Base-by-base conservation (phyloP, 2,113 vertebrate species). In the Sula dactylatra region DNA sequence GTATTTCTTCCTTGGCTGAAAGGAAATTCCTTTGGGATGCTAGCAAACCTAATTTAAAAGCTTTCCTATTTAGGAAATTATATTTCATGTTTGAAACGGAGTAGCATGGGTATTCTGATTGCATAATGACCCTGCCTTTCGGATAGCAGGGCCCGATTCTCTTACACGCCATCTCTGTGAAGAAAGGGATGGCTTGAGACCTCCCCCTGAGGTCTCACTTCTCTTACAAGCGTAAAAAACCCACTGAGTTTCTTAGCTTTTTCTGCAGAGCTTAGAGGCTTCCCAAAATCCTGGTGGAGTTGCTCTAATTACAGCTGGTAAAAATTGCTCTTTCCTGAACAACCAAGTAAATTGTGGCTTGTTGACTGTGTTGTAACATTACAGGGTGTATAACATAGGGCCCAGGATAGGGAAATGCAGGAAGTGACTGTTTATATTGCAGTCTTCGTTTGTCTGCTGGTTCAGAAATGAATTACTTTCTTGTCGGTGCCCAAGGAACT, bases 371-470 rank as follows among this genome's bases (percentile, higher is more conserved):
- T 94, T 80, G 78, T 59, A 93, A 87, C 59, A 34, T 65, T 73
- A 56, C 27, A 69, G 96, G 87, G 96, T 62, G 87, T 96, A 87
- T 96, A 85, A 64, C 8, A 40, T 90, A 90, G 44, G 58, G 74
- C 58, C 42, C 40, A 72, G 62, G 74, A 94, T 8, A 90, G 78
- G 87, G 82, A 95, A 85, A 56, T 69, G 90, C 84, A 80, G 96
- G 96, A 97, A 97, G 89, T 47, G n/a, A 87, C 34, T 96, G 94
- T 96, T 97, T 95, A n/a, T 93, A 52, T 74, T 90, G 16, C 42
- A 66, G 54, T 74, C 86, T 94, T 82, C 86, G 82, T 94, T 34
- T 87, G 84, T 91, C 84, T 95, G 52, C 87, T 93, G 15, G 27
- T 85, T 91, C 77, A 84, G 91, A 79, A 87, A 58, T 96, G 93